Evolutionary conservation across 2,797 vertebrate genomes (phyloP).

Genomic region (Okamejei kenojei): DNA sequence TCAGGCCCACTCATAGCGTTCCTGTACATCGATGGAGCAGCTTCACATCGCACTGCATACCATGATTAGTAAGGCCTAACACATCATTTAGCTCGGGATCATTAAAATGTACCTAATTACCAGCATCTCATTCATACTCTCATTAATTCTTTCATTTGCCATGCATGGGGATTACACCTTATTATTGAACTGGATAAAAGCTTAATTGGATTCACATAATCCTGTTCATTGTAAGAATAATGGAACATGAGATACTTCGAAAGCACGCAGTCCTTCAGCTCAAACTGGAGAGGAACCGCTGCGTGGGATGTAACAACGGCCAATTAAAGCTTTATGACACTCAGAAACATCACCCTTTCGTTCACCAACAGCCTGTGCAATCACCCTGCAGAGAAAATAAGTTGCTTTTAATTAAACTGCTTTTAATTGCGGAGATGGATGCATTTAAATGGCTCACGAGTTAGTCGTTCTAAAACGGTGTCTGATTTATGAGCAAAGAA

Average conservation of each 20-base stretch:
- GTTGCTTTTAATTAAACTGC: conserved; percentile 12
- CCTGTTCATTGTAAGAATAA: not conserved
- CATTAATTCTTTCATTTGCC: conserved; percentile 1
- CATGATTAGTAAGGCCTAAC: not conserved
- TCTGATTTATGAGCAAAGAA: not conserved
- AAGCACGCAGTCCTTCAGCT: not conserved
- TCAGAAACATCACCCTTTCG: not conserved
- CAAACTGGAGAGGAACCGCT: not conserved
- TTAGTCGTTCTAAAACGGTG: not conserved
- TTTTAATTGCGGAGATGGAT: not conserved
- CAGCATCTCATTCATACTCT: not conserved
- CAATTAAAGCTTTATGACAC: conserved; percentile 1
- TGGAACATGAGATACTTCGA: not conserved
- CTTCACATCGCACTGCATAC: no score
- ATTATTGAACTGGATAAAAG: not conserved
- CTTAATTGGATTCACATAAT: conserved; percentile 25
- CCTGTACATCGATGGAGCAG: not conserved
- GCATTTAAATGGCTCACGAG: not conserved
- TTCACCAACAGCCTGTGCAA: not conserved
- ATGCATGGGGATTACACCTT: not conserved
- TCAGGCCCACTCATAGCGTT: not conserved
- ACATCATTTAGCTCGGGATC: not conserved
- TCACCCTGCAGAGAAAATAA: not conserved
- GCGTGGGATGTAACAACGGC: not conserved
- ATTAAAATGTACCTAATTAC: conserved; percentile 4